These are phyloP conservation scores for Scolopax rusticola DNA, from an alignment of 2,797 vertebrate genomes.

Conservation along the genomic window DNA sequence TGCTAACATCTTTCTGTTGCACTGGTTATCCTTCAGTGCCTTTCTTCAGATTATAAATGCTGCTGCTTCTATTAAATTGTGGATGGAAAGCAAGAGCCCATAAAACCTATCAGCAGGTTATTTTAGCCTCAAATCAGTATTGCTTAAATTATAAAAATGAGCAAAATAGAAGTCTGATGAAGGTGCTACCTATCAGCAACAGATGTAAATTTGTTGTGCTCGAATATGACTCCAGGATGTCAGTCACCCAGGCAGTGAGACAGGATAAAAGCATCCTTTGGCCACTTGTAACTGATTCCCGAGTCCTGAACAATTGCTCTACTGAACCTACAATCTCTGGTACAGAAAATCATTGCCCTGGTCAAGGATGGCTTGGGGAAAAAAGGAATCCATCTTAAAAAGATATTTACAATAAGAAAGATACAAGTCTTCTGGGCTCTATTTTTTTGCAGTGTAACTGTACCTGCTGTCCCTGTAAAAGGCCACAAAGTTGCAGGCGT, in stretches of 20 bases:
- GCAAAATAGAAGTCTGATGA: background rate
- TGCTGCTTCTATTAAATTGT: conserved; percentile 29
- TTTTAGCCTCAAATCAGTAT: conserved; percentile 25
- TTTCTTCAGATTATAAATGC: conserved; percentile 54
- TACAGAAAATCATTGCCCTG: background rate
- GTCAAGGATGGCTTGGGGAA: background rate
- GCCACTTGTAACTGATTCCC: rapidly evolving
- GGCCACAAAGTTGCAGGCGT: background rate
- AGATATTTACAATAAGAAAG: background rate
- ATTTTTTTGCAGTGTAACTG: background rate
- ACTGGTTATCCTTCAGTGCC: conserved; percentile 51
- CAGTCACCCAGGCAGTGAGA: background rate
- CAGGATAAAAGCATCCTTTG: background rate
- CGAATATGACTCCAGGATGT: background rate
- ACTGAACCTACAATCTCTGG: background rate
- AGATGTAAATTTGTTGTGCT: background rate
- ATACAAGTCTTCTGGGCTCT: background rate
- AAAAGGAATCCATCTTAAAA: background rate
- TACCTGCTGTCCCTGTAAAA: rapidly evolving
- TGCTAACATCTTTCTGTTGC: background rate
- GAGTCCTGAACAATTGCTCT: background rate
- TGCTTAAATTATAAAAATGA: conserved; percentile 41
- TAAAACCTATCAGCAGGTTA: conserved; percentile 30
- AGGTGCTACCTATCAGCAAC: background rate
- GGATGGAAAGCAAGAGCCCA: conserved; percentile 6